Evolutionary conservation across 2,797 vertebrate genomes (phyloP).

Genomic region (Zenarchopterus dispar): DNA sequence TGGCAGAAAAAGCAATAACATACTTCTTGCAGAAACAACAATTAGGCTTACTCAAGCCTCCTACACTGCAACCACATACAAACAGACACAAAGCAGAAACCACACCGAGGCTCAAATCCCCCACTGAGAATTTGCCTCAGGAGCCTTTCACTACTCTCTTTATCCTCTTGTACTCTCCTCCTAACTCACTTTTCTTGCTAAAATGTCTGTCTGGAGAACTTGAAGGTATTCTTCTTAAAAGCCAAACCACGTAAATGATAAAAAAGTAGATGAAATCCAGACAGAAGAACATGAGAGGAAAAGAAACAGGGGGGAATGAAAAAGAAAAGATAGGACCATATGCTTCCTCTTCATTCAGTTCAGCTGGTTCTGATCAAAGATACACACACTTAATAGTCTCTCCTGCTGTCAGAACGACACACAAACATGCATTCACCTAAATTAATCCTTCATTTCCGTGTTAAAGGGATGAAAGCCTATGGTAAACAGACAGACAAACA

Average conservation of each 20-base stretch:
- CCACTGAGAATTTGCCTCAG: slow-evolving; percentile 36
- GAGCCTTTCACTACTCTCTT: slow-evolving; percentile 30
- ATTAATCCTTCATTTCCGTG: slow-evolving; percentile 19
- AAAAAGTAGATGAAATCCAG: slow-evolving; percentile 47
- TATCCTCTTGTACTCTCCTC: slow-evolving; percentile 17
- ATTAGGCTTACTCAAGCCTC: slow-evolving; percentile 27
- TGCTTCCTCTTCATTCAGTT: slow-evolving; percentile 60
- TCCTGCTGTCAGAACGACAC: slow-evolving; percentile 35
- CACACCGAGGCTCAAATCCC: slow-evolving; percentile 22
- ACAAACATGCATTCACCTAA: slow-evolving; percentile 13
- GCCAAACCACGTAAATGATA: slow-evolving; percentile 33
- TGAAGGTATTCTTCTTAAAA: slow-evolving; percentile 26
- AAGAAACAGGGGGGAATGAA: slow-evolving; percentile 22
- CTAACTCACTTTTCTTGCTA: slow-evolving; percentile 4
- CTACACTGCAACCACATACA: slow-evolving; percentile 15
- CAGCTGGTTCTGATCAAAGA: slow-evolving; percentile 68
- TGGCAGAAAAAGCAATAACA: slow-evolving; percentile 59
- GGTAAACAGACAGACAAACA: slow-evolving; percentile 14
- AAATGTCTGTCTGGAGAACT: slow-evolving; percentile 22
- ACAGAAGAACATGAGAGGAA: slow-evolving; percentile 10
- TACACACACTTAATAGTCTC: slow-evolving; percentile 33
- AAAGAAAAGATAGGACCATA: slow-evolving; percentile 37
- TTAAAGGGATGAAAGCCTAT: background rate
- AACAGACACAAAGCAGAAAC: slow-evolving; percentile 23
- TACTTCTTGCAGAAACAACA: slow-evolving; percentile 45